A percentile compares a stretch with the other conserved stretches of the same genome.
Evolutionary conservation across 2,888 invertebrate genomes (phyloP).

Genomic region (Blastobasis adustella): DNA sequence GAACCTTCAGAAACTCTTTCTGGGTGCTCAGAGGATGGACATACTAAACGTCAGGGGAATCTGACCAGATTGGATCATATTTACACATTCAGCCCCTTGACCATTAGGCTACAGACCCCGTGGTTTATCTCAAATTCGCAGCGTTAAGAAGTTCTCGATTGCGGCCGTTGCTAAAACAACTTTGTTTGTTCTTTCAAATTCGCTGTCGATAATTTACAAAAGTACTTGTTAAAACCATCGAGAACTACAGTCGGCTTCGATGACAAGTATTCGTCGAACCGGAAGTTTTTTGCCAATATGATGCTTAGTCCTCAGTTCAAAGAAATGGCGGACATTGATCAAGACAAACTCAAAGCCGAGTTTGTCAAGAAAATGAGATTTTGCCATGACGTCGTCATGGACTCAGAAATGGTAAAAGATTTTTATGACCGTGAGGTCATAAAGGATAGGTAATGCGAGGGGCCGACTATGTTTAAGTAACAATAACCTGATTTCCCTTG

Average conservation of each 20-base stretch:
- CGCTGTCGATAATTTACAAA: constrained; percentile 36
- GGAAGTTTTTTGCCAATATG: constrained; percentile 57
- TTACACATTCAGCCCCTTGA: too few species aligned
- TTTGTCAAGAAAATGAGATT: constrained; percentile 38
- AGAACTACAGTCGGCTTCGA: constrained; percentile 54
- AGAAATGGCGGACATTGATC: constrained; percentile 41
- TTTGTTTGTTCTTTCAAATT: constrained; percentile 30
- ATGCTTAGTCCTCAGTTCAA: constrained; percentile 40
- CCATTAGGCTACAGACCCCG: too few species aligned
- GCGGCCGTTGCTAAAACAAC: too few species aligned
- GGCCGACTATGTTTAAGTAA: too few species aligned
- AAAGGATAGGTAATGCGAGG: too few species aligned
- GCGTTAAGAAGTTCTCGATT: too few species aligned
- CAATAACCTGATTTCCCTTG: too few species aligned
- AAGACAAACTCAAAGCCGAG: constrained; percentile 27
- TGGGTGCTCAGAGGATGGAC: too few species aligned
- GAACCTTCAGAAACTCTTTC: too few species aligned
- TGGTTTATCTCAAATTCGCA: too few species aligned
- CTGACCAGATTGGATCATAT: too few species aligned
- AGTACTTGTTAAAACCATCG: constrained; percentile 41
- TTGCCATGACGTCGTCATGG: constrained; percentile 43
- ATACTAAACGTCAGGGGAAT: too few species aligned
- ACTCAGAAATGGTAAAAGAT: constrained; percentile 31
- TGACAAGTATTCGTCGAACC: constrained; percentile 46
- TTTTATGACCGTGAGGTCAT: constrained; percentile 43